Conservation (phyloP, 2,888 invertebrate species). For the Pollenia labialis region DNA sequence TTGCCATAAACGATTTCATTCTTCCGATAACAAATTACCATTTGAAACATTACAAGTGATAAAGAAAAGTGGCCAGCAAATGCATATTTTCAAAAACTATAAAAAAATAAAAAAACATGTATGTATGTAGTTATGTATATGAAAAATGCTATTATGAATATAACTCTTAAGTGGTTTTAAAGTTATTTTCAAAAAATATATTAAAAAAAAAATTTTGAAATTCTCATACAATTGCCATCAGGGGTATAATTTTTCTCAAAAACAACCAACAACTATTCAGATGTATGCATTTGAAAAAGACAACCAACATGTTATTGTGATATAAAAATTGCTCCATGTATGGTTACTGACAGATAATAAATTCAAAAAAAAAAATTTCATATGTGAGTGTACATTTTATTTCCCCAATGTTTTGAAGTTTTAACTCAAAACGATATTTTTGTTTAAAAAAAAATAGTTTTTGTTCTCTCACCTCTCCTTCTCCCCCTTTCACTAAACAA, state of each 20-base stretch:
- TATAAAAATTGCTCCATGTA: constrained; percentile 44
- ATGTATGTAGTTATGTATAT: neutral
- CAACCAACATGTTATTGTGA: constrained; percentile 51
- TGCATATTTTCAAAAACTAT: constrained; percentile 3
- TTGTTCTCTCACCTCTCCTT: too few species aligned
- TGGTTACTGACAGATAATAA: constrained; percentile 64
- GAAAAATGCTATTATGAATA: constrained; percentile 23
- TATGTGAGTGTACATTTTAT: constrained; percentile 18
- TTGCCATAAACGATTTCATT: constrained; percentile 34
- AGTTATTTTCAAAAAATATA: constrained; percentile 27
- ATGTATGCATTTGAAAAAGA: constrained; percentile 26
- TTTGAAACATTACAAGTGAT: constrained; percentile 35
- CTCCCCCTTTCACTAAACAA: too few species aligned
- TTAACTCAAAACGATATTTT: constrained; percentile 12
- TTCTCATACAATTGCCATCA: constrained; percentile 58
- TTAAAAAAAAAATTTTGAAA: constrained; percentile 1
- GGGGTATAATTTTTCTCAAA: constrained; percentile 50
- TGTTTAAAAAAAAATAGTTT: neutral
- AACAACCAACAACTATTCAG: constrained; percentile 1
- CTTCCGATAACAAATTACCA: constrained; percentile 43
- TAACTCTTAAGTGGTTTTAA: constrained; percentile 58
- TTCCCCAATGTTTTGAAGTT: constrained; percentile 23
- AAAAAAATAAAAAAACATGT: too few species aligned
- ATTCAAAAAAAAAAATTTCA: constrained; percentile 33
- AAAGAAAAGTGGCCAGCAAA: constrained; percentile 28